A percentile compares a stretch with the other conserved stretches of the same genome.
Conservation (phyloP, 2,888 invertebrate genomes). For the Sphaerolaimus hirsutus region DNA sequence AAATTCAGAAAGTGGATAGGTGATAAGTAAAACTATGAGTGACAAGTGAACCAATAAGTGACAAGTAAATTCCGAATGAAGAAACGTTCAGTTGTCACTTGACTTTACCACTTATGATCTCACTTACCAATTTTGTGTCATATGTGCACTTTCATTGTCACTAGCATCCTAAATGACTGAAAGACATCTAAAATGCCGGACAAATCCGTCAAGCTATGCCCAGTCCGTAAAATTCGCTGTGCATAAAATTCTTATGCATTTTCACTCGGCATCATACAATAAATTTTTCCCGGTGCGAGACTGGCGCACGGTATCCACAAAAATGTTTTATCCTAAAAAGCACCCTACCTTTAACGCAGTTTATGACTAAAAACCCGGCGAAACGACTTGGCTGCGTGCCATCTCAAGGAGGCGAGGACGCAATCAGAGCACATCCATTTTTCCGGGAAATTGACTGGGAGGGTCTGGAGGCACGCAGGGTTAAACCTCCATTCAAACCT, state of each 20-base stretch:
- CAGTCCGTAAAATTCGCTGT: neutral
- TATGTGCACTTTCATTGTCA: no score
- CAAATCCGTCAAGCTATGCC: no score
- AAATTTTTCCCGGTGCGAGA: neutral
- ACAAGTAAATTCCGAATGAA: no score
- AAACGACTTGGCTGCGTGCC: slow-evolving; percentile 70
- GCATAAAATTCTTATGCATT: neutral
- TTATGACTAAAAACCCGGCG: slow-evolving; percentile 89
- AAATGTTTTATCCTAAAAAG: no score
- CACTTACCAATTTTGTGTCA: no score
- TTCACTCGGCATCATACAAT: neutral
- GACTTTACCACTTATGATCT: no score
- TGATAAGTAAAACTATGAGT: no score
- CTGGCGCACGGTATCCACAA: neutral
- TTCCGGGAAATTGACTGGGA: slow-evolving; percentile 85
- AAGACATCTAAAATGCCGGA: no score
- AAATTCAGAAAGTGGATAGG: no score
- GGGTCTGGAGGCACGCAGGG: slow-evolving; percentile 59
- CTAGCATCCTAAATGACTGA: no score
- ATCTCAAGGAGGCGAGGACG: slow-evolving; percentile 54
- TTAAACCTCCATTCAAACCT: slow-evolving; percentile 90
- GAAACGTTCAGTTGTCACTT: no score
- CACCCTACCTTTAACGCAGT: slow-evolving; percentile 35
- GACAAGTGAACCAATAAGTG: no score
- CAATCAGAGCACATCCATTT: slow-evolving; percentile 51